Conservation (phyloP, 2,113 vertebrate species). For the Gopherus flavomarginatus region DNA sequence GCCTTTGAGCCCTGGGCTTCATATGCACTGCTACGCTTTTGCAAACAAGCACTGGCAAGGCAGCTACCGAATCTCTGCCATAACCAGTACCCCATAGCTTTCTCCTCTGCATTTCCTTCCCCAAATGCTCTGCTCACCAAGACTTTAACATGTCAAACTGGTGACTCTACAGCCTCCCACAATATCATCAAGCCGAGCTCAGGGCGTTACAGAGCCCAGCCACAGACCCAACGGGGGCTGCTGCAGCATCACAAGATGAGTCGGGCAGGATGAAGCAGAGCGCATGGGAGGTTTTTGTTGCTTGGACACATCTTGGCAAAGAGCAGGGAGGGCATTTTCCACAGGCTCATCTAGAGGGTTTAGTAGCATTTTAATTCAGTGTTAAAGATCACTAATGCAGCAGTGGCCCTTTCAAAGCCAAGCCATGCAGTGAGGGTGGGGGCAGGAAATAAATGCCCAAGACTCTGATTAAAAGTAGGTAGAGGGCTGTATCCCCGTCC, state of each 20-base stretch:
- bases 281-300: neutral
- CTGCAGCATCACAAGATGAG: neutral
- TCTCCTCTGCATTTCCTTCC: neutral
- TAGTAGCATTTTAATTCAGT: too few species aligned
- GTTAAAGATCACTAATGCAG: too few species aligned
- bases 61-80: neutral
- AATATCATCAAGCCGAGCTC: too few species aligned
- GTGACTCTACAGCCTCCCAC: too few species aligned
- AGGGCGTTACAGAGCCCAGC: too few species aligned
- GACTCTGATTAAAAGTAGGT: neutral
- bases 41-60: neutral
- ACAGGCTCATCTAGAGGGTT: too few species aligned
- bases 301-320: neutral
- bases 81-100: neutral
- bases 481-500: neutral
- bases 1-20: neutral
- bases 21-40: too few species aligned
- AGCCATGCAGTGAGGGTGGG: neutral
- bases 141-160: too few species aligned
- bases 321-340: too few species aligned
- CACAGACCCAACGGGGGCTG: too few species aligned
- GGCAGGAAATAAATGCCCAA: neutral
- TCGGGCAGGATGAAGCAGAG: neutral
- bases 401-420: too few species aligned
- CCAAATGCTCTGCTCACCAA: neutral